Evolutionary conservation across 53 echinoderm and acorn worm genomes (phyloP).

Genomic region (Holothuria scabra): DNA sequence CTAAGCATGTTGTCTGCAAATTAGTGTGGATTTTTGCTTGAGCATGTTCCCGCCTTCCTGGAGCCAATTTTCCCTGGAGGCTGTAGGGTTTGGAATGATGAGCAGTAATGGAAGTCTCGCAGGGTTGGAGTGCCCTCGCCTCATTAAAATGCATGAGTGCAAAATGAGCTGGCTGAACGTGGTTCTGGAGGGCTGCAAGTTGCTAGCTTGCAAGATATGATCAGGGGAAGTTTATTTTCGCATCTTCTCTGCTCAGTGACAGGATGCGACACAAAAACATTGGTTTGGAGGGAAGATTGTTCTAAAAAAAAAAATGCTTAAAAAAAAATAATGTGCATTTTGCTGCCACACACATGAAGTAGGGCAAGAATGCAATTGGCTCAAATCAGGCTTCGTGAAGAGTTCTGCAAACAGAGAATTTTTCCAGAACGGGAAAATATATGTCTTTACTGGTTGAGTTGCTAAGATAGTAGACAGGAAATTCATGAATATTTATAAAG

Average conservation of each 20-base stretch:
- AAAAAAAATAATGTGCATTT: too few species aligned
- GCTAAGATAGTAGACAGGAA: too few species aligned
- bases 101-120: slow-evolving; percentile 43
- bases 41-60: slow-evolving; percentile 39
- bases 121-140: slow-evolving; percentile 29
- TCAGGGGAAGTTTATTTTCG: slow-evolving; percentile 35
- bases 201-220: slow-evolving; percentile 11
- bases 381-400: too few species aligned
- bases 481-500: too few species aligned
- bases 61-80: slow-evolving; percentile 46
- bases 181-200: slow-evolving; percentile 8
- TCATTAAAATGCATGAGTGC: slow-evolving; percentile 49
- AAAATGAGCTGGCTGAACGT: slow-evolving; percentile 32
- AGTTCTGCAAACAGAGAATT: too few species aligned
- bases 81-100: slow-evolving; percentile 26
- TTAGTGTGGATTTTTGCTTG: slow-evolving; percentile 38
- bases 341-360: too few species aligned
- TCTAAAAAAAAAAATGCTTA: too few species aligned
- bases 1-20: slow-evolving; percentile 46
- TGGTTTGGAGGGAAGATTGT: too few species aligned
- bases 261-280: too few species aligned
- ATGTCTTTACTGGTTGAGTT: too few species aligned
- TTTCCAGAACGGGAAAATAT: too few species aligned
- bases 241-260: slow-evolving; percentile 7
- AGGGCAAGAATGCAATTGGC: too few species aligned